A percentile compares a stretch with the other conserved stretches of the same genome.
These are phyloP conservation scores for Xiphophorus birchmanni DNA, from an alignment of 2,797 vertebrate species.

Conservation along the genomic window DNA sequence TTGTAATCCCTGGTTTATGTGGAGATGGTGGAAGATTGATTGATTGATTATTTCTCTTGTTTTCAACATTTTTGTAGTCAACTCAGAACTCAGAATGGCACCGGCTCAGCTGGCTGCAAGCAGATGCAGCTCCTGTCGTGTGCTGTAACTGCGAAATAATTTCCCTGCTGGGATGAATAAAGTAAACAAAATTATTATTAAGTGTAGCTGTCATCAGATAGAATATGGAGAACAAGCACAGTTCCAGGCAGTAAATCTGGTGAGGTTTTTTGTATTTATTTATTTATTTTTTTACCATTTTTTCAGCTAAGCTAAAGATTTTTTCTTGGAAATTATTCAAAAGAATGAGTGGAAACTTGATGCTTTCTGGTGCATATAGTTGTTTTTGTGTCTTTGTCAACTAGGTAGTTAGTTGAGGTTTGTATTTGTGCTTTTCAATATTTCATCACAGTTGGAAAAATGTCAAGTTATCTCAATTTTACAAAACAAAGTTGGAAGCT, in stretches of 20 bases:
- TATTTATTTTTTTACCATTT: not conserved
- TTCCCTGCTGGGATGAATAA: too few relatives aligned
- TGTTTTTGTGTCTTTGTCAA: not conserved
- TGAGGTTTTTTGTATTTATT: not conserved
- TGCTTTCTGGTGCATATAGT: not conserved
- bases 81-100: not conserved
- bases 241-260: not conserved
- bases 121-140: too few relatives aligned
- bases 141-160: too few relatives aligned
- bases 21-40: not conserved
- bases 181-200: not conserved
- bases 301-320: not conserved
- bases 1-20: not conserved
- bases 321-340: not conserved
- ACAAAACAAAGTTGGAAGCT: not conserved
- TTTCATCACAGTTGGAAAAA: not conserved
- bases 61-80: not conserved
- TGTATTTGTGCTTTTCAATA: not conserved
- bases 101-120: too few relatives aligned
- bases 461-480: not conserved
- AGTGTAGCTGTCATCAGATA: not conserved
- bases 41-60: not conserved
- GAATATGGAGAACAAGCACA: not conserved
- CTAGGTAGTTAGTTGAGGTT: not conserved
- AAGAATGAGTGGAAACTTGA: not conserved